Evolutionary conservation across 1,140 invertebrate genomes (phyloP), one percentile per base, ranked within the genome.

Genomic region (Hirudo medicinalis): DNA sequence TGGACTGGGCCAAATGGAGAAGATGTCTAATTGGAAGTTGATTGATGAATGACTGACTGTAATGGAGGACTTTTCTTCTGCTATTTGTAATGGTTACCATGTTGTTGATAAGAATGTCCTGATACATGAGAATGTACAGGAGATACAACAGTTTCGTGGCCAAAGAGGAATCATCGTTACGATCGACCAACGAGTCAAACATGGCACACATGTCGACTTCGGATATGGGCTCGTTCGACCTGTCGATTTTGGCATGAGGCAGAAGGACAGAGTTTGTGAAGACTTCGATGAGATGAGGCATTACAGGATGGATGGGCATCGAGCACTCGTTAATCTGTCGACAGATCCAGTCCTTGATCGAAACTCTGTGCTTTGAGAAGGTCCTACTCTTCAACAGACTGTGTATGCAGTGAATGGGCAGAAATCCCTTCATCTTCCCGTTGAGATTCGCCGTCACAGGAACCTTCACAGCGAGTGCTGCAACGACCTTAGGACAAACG

Each of bases 391-490:
- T 95, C 0, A 99, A 83, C 20, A 97, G 81, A 78, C 97, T 94
- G 81, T 96, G 92, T 72, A 99, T 95, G 79, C 94, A 97, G 81
- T 99, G 94, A 32, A 97, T 91, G 0, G 94, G 94, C 71, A 99
- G 81, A 83, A 95, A 97, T 25, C 94, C 94, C 2, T 87, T 86
- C 71, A 95, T 90, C 73, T 89, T 89, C 27, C 89, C 91, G 82
- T 90, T 95, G 9, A 98, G 83, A 78, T 89, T 89, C 0, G 87
- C 86, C 0, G 94, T 98, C 0, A 97, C 94, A 0, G 93, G 91
- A 25, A 98, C 92, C 79, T 92, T 92, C 0, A 97, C 91, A 0
- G 94, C 94, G 83, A 96, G 93, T 25, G 91, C 86, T 0, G 94
- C 93, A 0, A 98, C 92, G 53, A 97, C 92, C 88, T 90, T 77